Base-by-base conservation (phyloP, 1,140 invertebrate species). In the Drosophila bocqueti region DNA sequence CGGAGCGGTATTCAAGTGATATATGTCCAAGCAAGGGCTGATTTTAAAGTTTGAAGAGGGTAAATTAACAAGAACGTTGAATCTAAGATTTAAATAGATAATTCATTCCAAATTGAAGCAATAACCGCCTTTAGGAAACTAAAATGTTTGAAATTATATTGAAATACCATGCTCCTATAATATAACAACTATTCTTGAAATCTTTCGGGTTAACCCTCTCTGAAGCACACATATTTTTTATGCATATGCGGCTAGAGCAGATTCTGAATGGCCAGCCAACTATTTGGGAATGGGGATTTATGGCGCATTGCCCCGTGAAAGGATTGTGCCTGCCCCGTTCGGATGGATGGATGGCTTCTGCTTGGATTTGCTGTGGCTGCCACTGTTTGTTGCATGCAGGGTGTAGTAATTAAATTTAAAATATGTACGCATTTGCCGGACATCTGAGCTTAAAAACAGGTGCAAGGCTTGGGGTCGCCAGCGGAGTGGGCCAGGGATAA, bases 361-460 rank as follows among this genome's bases (percentile, higher is more conserved):
- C 73, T 87, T 71, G 83, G 72, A 87, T 81, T 89, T 87, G 76
- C 59, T 42, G 72, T 52, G n/a, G 80, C 34, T 65, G 69, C 60
- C 60, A 78, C 55, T 76, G 79, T 83, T 71, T 79, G 76, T 64
- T 69, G 69, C 72, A 77, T 52, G 76, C 72, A 61, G 76, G 61
- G 77, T 74, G 68, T 80, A 89, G 84, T 89, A 89, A 89, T 89
- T 89, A 89, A 89, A 89, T 89, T 89, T 89, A 89, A 89, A 87
- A 87, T 87, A 87, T 87, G 84, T 84, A 84, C 69, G 80, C 76
- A 83, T 75, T 77, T 77, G 63, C 52, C 79, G 79, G 72, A 80
- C 63, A 83, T 80, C 81, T 89, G 84, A 75, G 69, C 72, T 83
- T 79, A 75, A 85, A 78, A 83, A 76, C 81, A 81, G 73, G 73